Evolutionary conservation across 2,113 vertebrate genomes (phyloP).

Genomic region (Hyperoodon ampullatus): DNA sequence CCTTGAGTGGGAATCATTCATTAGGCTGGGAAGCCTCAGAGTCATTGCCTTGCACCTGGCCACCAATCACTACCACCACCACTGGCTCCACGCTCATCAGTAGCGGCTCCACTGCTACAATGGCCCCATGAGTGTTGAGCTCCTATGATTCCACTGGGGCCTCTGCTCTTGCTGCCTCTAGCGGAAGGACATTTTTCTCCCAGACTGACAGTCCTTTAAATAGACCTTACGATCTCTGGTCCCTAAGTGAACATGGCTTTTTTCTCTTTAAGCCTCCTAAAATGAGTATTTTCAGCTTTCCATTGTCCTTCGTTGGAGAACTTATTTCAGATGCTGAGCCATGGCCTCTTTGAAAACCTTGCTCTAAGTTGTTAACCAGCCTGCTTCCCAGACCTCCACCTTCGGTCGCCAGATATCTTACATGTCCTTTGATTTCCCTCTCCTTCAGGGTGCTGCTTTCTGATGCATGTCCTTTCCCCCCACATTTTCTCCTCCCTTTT

Average conservation of each 20-base stretch:
- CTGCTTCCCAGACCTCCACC: background rate
- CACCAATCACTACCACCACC: no score
- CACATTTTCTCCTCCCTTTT: background rate
- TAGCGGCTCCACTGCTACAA: no score
- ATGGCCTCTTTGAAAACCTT: background rate
- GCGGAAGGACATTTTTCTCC: background rate
- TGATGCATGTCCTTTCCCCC: background rate
- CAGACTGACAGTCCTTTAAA: background rate
- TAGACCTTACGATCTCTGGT: background rate
- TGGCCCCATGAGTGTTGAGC: fast-evolving
- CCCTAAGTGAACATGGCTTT: background rate
- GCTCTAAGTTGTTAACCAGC: background rate
- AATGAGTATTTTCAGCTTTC: background rate
- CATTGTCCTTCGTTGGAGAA: background rate
- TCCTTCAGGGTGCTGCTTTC: background rate
- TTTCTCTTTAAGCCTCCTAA: background rate
- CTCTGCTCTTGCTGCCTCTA: background rate
- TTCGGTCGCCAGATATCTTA: background rate
- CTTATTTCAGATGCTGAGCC: background rate
- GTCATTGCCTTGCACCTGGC: background rate
- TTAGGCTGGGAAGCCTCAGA: background rate
- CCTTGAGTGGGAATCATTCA: fast-evolving
- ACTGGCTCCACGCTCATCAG: no score
- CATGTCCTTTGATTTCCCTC: background rate
- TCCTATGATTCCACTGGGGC: background rate